phyloP scores from a whole-genome alignment of 1,140 invertebrate genomes.

The Aporrectodea caliginosa region DNA sequence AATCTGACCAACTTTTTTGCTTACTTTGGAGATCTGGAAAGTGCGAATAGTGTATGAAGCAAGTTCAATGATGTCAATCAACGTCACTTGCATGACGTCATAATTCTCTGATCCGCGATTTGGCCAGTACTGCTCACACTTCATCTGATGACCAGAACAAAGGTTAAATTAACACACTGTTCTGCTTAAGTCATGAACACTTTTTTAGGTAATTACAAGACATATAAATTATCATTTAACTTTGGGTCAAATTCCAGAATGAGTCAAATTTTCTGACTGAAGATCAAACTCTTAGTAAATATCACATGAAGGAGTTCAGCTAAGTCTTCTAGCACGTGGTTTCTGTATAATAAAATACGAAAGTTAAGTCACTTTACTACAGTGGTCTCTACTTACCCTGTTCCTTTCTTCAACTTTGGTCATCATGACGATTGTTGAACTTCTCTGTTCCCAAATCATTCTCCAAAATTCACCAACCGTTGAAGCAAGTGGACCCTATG shows the following conservation, averaged over 20 bases:
- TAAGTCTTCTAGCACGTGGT: too few relatives aligned
- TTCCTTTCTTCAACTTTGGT: conserved; percentile 16
- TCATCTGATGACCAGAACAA: too few relatives aligned
- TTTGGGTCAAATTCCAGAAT: too few relatives aligned
- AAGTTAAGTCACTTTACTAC: too few relatives aligned
- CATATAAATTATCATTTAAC: too few relatives aligned
- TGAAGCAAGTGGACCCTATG: conserved; percentile 26
- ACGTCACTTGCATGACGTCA: conserved; percentile 76
- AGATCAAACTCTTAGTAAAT: too few relatives aligned
- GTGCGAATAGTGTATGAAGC: conserved; percentile 96
- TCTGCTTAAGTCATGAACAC: too few relatives aligned
- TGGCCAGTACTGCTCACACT: conserved; percentile 96
- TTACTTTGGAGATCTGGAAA: conserved; percentile 70
- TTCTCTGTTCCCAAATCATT: conserved; percentile 71
- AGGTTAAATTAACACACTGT: too few relatives aligned
- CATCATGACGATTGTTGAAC: conserved; percentile 83
- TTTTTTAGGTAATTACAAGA: too few relatives aligned
- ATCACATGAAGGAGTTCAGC: too few relatives aligned
- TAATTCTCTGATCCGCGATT: conserved; percentile 86
- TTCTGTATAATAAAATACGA: too few relatives aligned
- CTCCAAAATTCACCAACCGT: conserved; percentile 23
- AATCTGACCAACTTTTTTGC: neutral
- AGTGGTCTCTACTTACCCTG: conserved; percentile 2
- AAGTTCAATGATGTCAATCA: conserved; percentile 89
- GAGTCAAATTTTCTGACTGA: too few relatives aligned